These are phyloP conservation scores for Andrena bicolor DNA, from an alignment of 2,888 invertebrate species.

Conservation along the genomic window DNA sequence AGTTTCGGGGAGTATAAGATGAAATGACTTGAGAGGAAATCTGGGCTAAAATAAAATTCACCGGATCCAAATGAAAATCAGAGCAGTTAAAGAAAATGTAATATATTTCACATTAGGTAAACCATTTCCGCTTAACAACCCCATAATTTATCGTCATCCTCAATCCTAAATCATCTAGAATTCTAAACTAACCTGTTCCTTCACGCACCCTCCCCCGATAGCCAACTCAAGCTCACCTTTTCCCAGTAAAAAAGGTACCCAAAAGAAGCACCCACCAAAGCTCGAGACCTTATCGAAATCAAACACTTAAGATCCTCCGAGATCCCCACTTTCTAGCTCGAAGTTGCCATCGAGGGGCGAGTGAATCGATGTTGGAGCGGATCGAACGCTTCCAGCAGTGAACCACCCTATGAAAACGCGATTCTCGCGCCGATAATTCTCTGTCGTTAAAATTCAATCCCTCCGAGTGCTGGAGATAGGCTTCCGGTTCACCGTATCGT, in stretches of 20 bases:
- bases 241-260: neutral
- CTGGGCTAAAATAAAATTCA: no score
- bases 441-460: slow-evolving; percentile 45
- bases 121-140: no score
- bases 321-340: neutral
- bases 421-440: slow-evolving; percentile 21
- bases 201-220: no score
- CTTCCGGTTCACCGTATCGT: slow-evolving; percentile 15
- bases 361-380: neutral
- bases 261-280: neutral
- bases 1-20: no score
- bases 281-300: neutral
- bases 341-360: neutral
- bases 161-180: no score
- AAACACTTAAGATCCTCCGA: neutral
- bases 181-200: no score
- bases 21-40: no score
- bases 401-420: neutral
- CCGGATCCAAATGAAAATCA: no score
- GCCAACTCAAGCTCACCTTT: no score
- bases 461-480: neutral
- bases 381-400: neutral
- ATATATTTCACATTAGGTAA: no score
- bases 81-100: no score
- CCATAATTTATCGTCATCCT: no score